A percentile compares a stretch with the other conserved stretches of the same genome.
These are phyloP conservation scores for Catalaphyllia jardinei DNA, from an alignment of 64 coral and sea anemone genomes.

Conservation along the genomic window DNA sequence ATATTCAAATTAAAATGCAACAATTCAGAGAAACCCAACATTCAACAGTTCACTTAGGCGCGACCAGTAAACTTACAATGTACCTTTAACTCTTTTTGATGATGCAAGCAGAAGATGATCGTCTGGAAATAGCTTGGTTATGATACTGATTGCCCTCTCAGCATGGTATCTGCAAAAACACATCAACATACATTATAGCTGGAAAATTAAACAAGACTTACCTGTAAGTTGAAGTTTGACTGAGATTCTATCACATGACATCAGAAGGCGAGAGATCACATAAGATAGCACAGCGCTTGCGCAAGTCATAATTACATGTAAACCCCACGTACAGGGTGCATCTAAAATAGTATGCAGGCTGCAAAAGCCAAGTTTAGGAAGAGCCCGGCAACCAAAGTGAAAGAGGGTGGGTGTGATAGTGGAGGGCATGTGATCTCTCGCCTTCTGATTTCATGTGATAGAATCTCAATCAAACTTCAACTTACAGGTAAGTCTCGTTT, in stretches of 20 bases:
- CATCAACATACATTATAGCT: not conserved
- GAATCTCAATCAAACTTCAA: too few relatives aligned
- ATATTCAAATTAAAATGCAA: too few relatives aligned
- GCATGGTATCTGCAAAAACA: conserved; percentile 70
- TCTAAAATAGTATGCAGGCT: conserved; percentile 6
- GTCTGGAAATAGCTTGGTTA: conserved; percentile 84
- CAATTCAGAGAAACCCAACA: too few relatives aligned
- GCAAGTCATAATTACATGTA: conserved; percentile 22
- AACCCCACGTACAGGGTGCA: not conserved
- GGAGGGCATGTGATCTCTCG: too few relatives aligned
- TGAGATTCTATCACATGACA: too few relatives aligned
- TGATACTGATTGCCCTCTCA: conserved; percentile 87
- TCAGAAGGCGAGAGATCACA: too few relatives aligned
- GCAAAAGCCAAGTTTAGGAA: not conserved
- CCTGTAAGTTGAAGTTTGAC: too few relatives aligned
- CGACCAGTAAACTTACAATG: not conserved
- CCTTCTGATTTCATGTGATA: too few relatives aligned
- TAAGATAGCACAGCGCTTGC: conserved; percentile 13
- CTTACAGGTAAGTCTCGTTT: too few relatives aligned
- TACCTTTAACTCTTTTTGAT: conserved; percentile 99
- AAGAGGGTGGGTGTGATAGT: too few relatives aligned
- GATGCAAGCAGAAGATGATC: conserved; percentile 95
- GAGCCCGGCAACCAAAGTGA: not conserved
- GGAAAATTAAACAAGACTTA: too few relatives aligned
- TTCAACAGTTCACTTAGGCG: too few relatives aligned